phyloP scores from a whole-genome alignment of 2,888 invertebrate species.

The Operophtera brumata region DNA sequence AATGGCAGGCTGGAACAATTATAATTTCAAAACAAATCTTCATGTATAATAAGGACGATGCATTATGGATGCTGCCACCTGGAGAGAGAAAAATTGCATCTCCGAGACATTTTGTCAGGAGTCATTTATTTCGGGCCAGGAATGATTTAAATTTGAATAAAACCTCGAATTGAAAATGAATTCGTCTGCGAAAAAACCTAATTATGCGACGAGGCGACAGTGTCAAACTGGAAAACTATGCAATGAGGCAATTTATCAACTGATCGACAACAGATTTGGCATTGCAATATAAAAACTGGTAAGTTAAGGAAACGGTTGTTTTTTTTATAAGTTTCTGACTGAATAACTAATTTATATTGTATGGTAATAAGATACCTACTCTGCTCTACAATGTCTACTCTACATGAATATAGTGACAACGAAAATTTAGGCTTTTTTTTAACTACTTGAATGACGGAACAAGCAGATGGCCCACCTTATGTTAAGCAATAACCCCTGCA shows the following conservation, averaged over 20 bases:
- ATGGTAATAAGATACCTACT: no score
- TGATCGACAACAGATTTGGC: slow-evolving; percentile 36
- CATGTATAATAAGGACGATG: slow-evolving; percentile 56
- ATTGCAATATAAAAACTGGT: slow-evolving; percentile 16
- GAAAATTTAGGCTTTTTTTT: no score
- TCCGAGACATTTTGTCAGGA: slow-evolving; percentile 66
- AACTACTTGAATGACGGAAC: no score
- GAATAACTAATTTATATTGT: no score
- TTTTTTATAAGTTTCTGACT: no score
- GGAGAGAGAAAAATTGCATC: slow-evolving; percentile 74
- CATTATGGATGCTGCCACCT: slow-evolving; percentile 75
- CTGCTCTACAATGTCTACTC: no score
- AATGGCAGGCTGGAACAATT: slow-evolving; percentile 5
- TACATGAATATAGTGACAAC: no score
- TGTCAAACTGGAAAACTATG: slow-evolving; percentile 26
- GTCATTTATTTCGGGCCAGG: slow-evolving; percentile 61
- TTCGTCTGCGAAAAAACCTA: slow-evolving; percentile 43
- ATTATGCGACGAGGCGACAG: slow-evolving; percentile 23
- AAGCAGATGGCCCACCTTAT: no score
- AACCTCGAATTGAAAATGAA: slow-evolving; percentile 51
- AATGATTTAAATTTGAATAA: slow-evolving; percentile 59
- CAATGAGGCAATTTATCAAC: slow-evolving; percentile 45
- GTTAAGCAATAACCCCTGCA: no score
- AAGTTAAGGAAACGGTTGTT: background rate
- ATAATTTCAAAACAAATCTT: slow-evolving; percentile 37